Percentiles rank a stretch among this genome's conserved stretches.
Evolutionary conservation across 2,888 invertebrate genomes (phyloP).

Genomic region (Crepidodera aurea): DNA sequence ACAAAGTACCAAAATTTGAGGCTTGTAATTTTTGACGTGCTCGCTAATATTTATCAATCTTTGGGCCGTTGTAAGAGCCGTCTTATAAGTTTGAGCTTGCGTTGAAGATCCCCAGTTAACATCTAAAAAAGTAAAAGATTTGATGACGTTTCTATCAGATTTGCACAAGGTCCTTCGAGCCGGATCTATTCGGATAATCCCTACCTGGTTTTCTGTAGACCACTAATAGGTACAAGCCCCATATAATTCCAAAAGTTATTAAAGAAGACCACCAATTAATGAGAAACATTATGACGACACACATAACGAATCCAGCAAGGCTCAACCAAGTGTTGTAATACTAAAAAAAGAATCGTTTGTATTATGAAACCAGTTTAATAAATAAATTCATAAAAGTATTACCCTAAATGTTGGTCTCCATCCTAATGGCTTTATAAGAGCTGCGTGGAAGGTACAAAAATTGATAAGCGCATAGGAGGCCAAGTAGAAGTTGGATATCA

Average conservation of each 20-base stretch:
- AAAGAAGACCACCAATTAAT: constrained; percentile 93
- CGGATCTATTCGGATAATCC: background rate
- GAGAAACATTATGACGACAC: constrained; percentile 91
- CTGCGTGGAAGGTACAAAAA: constrained; percentile 95
- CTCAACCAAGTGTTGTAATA: constrained; percentile 94
- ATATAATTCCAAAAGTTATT: constrained; percentile 87
- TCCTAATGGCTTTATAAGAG: constrained; percentile 85
- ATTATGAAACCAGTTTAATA: constrained; percentile 50
- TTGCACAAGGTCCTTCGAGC: background rate
- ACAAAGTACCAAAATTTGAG: constrained; percentile 87
- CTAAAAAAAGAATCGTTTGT: constrained; percentile 66
- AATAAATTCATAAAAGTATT: too few relatives aligned
- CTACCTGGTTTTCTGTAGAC: constrained; percentile 91
- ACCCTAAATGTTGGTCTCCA: constrained; percentile 91
- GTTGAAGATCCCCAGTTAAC: constrained; percentile 98
- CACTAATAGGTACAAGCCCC: constrained; percentile 90
- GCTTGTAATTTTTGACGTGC: constrained; percentile 97
- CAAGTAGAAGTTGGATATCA: constrained; percentile 95
- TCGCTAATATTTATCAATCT: constrained; percentile 85
- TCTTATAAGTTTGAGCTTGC: constrained; percentile 95
- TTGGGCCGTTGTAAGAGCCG: constrained; percentile 85
- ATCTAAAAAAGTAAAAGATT: constrained; percentile 63
- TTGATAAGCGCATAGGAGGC: constrained; percentile 94
- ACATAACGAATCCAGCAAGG: constrained; percentile 81
- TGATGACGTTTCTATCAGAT: background rate